These are phyloP conservation scores for Columba guinea DNA, from an alignment of 2,797 vertebrate genomes.

Conservation along the genomic window DNA sequence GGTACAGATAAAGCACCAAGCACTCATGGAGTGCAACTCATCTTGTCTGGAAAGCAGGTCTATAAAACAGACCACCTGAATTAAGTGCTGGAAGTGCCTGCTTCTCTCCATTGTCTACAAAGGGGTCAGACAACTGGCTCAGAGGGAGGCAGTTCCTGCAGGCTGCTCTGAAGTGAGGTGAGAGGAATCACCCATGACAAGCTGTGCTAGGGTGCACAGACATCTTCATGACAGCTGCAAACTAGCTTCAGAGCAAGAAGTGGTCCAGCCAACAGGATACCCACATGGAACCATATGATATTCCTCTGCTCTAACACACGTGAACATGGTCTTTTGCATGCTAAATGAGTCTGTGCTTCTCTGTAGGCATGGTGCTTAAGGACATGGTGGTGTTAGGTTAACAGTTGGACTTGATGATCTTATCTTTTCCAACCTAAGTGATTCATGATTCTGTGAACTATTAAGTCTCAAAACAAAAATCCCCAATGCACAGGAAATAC, in stretches of 20 bases:
- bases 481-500: neutral
- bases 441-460: neutral
- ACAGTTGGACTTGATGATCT: neutral
- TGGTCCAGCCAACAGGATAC: neutral
- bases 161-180: neutral
- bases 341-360: neutral
- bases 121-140: neutral
- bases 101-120: neutral
- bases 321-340: neutral
- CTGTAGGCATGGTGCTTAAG: neutral
- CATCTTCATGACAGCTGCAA: neutral
- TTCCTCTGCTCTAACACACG: neutral
- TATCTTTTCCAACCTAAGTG: neutral
- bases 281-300: neutral
- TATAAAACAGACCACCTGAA: neutral
- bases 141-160: neutral
- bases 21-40: neutral
- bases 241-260: neutral
- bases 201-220: neutral
- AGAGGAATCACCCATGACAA: neutral
- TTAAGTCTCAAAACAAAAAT: neutral
- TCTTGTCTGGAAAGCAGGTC: neutral
- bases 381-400: neutral
- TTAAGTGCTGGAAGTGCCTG: neutral
- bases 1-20: neutral